Base-by-base conservation (phyloP, 2,113 vertebrate species). In the Clupea harengus region DNA sequence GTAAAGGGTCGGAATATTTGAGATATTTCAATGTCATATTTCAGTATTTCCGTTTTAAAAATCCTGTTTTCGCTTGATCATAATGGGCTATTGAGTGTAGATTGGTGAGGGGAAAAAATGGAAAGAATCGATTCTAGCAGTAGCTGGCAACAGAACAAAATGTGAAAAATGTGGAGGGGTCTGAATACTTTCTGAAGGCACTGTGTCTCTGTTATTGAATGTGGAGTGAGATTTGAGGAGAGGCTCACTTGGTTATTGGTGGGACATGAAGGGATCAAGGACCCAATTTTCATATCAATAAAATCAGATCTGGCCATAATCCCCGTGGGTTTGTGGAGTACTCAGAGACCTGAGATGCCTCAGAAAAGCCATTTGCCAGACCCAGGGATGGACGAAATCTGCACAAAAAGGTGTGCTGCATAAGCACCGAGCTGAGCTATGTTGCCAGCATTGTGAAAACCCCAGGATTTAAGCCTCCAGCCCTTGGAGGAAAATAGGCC, bases 401-500 rank as follows among this genome's bases (percentile, higher is more conserved):
- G 39, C 17, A 47, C 57, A 49, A 46, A 44, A 39, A 85, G 45
- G 81, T 75, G 54, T 39, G 60, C 83, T 45, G 78, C 54, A 44
- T 81, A 84, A 32, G 28, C 81, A 81, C 49, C 49, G 60, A 83
- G 84, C 50, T 82, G 47, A 81, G 86, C 72, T 78, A 15, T 32
- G 72, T 5, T 78, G 72, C 28, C 72, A 78, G 25, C 72, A 78
- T 39, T 78, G 72, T 39, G 72, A 13, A 78, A 78, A 78, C 83
- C 80, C 46, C 22, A 52, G 83, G 80, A 84, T 75, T 54, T 39
- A 80, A 75, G 46, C 64, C 80, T 82, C 88, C 64, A 81, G 84
- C 90, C 85, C 84, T 90, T 85, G 45, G 82, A 88, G 75, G 82
- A 93, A 94, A 94, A 88, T 93, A 93, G 94, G 92, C 85, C 91